phyloP scores from a whole-genome alignment of 2,797 vertebrate species.

The Xerus rutilus region DNA sequence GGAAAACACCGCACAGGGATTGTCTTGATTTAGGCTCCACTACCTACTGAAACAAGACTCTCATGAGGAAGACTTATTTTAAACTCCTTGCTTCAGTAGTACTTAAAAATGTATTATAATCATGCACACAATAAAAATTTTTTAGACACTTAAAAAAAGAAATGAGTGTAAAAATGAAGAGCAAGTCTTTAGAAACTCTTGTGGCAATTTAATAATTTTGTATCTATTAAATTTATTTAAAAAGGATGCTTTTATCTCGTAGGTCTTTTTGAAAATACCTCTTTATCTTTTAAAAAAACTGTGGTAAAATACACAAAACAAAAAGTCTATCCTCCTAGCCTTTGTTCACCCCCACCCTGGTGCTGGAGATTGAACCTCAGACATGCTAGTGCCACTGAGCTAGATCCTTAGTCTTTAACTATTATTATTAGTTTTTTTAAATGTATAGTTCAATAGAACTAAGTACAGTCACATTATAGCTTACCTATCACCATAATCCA shows the following conservation, averaged over 20 bases:
- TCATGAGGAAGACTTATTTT: too few species aligned
- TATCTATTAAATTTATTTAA: background rate
- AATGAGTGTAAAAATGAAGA: background rate
- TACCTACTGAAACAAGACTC: background rate
- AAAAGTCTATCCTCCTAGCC: background rate
- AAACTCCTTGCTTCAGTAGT: too few species aligned
- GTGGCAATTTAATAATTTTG: background rate
- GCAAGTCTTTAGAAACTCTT: background rate
- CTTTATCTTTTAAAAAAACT: background rate
- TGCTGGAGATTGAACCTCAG: background rate
- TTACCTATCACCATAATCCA: too few species aligned
- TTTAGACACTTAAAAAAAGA: too few species aligned
- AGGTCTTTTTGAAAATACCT: background rate
- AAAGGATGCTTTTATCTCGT: background rate
- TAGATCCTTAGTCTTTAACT: background rate
- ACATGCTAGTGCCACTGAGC: background rate
- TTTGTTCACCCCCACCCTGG: background rate
- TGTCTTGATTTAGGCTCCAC: accelerated
- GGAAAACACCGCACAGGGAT: constrained; percentile 41
- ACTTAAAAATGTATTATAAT: too few species aligned
- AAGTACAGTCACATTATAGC: too few species aligned
- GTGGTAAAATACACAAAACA: background rate
- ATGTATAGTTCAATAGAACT: background rate
- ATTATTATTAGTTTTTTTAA: background rate
- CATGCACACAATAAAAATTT: too few species aligned